phyloP scores from a whole-genome alignment of 1,140 invertebrate species.

The Medauroidea extradentata region DNA sequence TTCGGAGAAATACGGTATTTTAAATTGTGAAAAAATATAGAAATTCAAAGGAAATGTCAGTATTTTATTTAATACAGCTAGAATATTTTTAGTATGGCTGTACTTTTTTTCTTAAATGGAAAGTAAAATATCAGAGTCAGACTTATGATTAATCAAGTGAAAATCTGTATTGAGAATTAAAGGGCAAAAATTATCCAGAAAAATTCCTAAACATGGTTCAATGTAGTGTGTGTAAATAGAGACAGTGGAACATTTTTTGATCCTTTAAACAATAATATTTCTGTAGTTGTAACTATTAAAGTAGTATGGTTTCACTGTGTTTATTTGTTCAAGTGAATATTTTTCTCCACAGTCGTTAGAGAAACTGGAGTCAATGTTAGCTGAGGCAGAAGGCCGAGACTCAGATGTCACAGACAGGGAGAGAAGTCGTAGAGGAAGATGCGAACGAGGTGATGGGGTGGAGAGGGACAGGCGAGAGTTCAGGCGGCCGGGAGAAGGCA shows the following conservation, averaged over 20 bases:
- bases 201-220: too few relatives aligned
- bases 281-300: too few relatives aligned
- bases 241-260: too few relatives aligned
- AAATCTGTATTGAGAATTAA: too few relatives aligned
- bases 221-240: too few relatives aligned
- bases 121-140: too few relatives aligned
- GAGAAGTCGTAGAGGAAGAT: background rate
- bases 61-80: background rate
- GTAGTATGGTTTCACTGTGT: too few relatives aligned
- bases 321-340: slow-evolving; percentile 8
- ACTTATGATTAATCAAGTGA: too few relatives aligned
- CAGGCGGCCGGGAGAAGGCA: background rate
- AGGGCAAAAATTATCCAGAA: too few relatives aligned
- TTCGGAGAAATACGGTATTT: background rate
- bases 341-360: slow-evolving; percentile 47
- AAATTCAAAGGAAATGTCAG: background rate
- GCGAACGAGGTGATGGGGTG: background rate
- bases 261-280: too few relatives aligned
- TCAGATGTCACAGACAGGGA: background rate
- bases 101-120: slow-evolving; percentile 24
- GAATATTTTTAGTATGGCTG: background rate
- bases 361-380: slow-evolving; percentile 48
- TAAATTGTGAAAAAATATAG: background rate
- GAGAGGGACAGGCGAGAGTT: slow-evolving; percentile 5
- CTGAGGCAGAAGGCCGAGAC: slow-evolving; percentile 42